A percentile compares a stretch with the other conserved stretches of the same genome.
These are phyloP conservation scores for Genyomyrus donnyi DNA, from an alignment of 2,113 vertebrate genomes.

Conservation along the genomic window DNA sequence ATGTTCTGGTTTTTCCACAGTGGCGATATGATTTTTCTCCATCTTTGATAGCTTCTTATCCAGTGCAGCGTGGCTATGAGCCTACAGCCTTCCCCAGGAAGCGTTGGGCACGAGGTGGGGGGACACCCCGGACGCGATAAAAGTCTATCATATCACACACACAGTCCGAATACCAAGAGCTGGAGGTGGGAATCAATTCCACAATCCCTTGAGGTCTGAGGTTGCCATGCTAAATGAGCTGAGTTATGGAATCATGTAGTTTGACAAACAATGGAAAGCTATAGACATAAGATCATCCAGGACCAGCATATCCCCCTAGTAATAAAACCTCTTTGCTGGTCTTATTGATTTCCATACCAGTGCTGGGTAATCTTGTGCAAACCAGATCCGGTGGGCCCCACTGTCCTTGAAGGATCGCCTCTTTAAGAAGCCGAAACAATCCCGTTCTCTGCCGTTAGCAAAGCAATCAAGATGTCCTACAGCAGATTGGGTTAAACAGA, in stretches of 20 bases:
- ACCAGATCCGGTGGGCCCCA: background rate
- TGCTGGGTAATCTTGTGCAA: background rate
- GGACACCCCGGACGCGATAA: background rate
- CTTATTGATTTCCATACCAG: background rate
- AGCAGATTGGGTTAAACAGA: conserved; percentile 1
- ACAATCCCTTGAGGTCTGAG: background rate
- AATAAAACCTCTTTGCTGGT: background rate
- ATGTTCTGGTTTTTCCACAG: background rate
- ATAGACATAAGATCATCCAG: background rate
- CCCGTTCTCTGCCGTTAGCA: background rate
- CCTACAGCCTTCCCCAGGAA: background rate
- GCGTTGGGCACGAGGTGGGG: background rate
- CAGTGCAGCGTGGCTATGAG: background rate
- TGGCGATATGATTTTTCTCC: background rate
- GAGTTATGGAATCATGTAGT: background rate
- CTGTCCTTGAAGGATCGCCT: background rate
- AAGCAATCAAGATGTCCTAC: background rate
- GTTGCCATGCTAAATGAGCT: background rate
- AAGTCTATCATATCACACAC: background rate
- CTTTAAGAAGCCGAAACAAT: background rate
- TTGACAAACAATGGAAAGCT: background rate
- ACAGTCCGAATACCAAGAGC: background rate
- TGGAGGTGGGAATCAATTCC: background rate
- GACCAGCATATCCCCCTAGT: background rate
- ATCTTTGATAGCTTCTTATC: background rate